Conservation (phyloP, 64 coral and sea anemone species). For the Anthopleura sola region DNA sequence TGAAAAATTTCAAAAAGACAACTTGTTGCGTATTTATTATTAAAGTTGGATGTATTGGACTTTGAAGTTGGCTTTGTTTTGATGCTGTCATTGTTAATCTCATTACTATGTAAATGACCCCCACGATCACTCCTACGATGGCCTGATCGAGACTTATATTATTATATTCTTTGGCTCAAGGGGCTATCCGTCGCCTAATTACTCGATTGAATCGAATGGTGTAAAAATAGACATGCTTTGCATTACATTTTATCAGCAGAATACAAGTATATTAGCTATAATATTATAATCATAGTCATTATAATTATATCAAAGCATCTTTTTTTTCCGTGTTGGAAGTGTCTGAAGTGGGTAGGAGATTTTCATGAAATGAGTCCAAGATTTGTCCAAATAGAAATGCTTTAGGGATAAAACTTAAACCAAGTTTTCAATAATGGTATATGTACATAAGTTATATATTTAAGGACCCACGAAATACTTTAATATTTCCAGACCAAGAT, state of each 20-base stretch:
- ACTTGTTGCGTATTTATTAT: neutral
- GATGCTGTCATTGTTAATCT: neutral
- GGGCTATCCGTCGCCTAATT: neutral
- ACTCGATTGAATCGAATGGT: neutral
- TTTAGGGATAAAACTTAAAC: too few relatives aligned
- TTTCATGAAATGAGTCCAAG: too few relatives aligned
- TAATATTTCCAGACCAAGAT: too few relatives aligned
- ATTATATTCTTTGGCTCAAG: neutral
- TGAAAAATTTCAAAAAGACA: neutral
- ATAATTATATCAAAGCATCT: neutral
- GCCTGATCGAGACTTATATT: neutral
- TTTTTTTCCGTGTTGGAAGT: too few relatives aligned
- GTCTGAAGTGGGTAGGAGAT: too few relatives aligned
- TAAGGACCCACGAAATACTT: too few relatives aligned
- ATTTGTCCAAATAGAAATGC: too few relatives aligned
- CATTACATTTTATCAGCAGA: neutral
- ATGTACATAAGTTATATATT: too few relatives aligned
- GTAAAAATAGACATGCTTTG: neutral
- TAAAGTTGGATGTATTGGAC: neutral
- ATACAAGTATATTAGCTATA: too few relatives aligned
- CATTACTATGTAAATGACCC: conserved; percentile 1
- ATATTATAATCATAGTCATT: neutral
- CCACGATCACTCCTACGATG: neutral
- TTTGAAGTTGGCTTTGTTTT: neutral
- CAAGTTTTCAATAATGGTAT: too few relatives aligned